Evolutionary conservation across 2,113 vertebrate species (phyloP), one percentile per base, ranked within the genome.

Genomic region (Archilochus colubris): DNA sequence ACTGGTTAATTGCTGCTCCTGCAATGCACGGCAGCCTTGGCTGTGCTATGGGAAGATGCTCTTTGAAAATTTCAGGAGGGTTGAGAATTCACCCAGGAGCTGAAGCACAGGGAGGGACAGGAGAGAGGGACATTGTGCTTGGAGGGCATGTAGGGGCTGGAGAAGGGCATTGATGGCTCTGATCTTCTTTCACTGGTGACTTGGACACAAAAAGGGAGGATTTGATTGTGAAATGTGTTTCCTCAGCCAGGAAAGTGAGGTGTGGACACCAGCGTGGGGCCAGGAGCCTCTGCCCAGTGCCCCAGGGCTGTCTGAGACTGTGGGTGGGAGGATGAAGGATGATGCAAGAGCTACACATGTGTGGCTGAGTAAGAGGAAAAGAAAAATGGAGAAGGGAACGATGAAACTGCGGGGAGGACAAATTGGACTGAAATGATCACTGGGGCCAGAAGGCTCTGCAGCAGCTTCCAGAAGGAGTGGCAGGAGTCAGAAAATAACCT

Each of bases 361-460:
- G 19, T 1, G 7, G n/a, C 68, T 5, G 8, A 73, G 69, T 77
- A n/a, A 66, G 38, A 62, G 59, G 63, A 73, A 74, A 7, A 82
- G 79, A 74, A 74, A 66, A 33, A 40, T 36, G 63, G 51, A 70
- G 77, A 80, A 83, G 33, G 55, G 73, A 93, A 94, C 0, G 9
- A n/a, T 76, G 61, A 83, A 95, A 78, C 43, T 91, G 43, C 27
- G 7, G 5, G 25, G 22, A 86, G 86, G 73, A 78, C 7, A 81
- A 92, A 87, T 38, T 51, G 24, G 63, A 73, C 68, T 92, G 86
- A 90, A 92, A 80, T 28, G 76, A 62, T 68, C 51, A 19, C 24
- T 73, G 66, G 38, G 64, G 63, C 19, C 0, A 3, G 36, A 44
- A 66, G 24, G 51, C 8, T 77, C 61, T 51, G 61, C 38, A 86